phyloP scores from a whole-genome alignment of 2,888 invertebrate species.

The Morpho helenor region DNA sequence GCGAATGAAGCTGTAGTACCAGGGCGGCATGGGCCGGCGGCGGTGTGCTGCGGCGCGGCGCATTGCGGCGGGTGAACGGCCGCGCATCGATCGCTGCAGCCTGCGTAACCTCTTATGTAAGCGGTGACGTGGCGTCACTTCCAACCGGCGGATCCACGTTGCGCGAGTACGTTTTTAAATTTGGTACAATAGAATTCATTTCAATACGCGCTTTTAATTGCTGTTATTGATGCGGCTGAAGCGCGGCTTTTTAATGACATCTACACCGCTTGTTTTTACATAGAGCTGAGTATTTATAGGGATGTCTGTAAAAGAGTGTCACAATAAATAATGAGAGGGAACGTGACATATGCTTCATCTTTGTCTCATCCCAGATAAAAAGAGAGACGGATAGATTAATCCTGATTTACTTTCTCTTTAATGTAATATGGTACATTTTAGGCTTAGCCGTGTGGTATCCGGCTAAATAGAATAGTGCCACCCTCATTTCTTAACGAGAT shows the following conservation, averaged over 20 bases:
- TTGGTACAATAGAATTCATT: conserved; percentile 14
- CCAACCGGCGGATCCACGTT: conserved; percentile 9
- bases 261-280: neutral
- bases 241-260: conserved; percentile 3
- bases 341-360: no score
- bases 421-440: no score
- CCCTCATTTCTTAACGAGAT: no score
- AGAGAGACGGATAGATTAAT: no score
- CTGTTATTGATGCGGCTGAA: conserved; percentile 7
- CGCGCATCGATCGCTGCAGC: conserved; percentile 68
- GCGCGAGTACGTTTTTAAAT: conserved; percentile 10
- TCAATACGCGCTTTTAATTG: conserved; percentile 19
- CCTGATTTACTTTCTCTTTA: no score
- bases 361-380: no score
- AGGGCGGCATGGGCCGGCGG: conserved; percentile 54
- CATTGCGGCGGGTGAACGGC: conserved; percentile 78
- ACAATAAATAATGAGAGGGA: no score
- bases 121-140: conserved; percentile 59
- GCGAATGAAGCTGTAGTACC: conserved; percentile 43
- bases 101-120: conserved; percentile 74
- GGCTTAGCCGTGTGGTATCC: no score
- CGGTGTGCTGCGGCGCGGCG: conserved; percentile 57
- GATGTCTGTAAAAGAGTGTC: no score
- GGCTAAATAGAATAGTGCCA: no score
- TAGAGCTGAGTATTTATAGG: no score